Conservation (phyloP, 2,888 invertebrate genomes). For the Pegoplata infirma region DNA sequence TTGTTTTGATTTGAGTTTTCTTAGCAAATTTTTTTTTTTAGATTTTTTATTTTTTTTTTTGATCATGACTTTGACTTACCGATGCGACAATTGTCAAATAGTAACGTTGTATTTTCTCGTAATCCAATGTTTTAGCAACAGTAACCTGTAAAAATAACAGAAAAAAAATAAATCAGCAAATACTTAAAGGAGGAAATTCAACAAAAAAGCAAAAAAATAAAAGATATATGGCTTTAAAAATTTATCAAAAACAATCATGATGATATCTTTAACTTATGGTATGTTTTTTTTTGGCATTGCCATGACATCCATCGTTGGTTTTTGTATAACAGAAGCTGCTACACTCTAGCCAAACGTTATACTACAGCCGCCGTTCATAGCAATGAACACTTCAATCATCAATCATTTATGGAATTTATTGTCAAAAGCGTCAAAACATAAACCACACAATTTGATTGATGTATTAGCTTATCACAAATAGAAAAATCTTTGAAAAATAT, state of each 20-base stretch:
- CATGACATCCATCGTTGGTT: constrained; percentile 1
- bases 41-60: constrained; percentile 49
- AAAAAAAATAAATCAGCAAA: constrained; percentile 27
- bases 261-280: constrained; percentile 50
- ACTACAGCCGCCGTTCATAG: constrained; percentile 33
- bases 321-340: constrained; percentile 46
- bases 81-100: constrained; percentile 92
- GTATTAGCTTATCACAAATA: constrained; percentile 61
- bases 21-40: too few relatives aligned
- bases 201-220: constrained; percentile 24
- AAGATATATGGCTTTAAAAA: constrained; percentile 49
- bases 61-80: constrained; percentile 81
- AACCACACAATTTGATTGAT: constrained; percentile 62
- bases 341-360: constrained; percentile 18
- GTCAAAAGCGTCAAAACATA: constrained; percentile 63
- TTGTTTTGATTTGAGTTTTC: constrained; percentile 28
- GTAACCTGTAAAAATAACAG: constrained; percentile 80
- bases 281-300: constrained; percentile 37
- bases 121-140: constrained; percentile 91
- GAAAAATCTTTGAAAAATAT: constrained; percentile 49
- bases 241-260: constrained; percentile 48
- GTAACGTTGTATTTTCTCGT: constrained; percentile 91
- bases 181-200: constrained; percentile 23
- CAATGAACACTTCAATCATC: constrained; percentile 60
- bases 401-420: constrained; percentile 63